phyloP scores from a whole-genome alignment of 92 coral and sea anemone genomes.

The Pocillopora grandis region DNA sequence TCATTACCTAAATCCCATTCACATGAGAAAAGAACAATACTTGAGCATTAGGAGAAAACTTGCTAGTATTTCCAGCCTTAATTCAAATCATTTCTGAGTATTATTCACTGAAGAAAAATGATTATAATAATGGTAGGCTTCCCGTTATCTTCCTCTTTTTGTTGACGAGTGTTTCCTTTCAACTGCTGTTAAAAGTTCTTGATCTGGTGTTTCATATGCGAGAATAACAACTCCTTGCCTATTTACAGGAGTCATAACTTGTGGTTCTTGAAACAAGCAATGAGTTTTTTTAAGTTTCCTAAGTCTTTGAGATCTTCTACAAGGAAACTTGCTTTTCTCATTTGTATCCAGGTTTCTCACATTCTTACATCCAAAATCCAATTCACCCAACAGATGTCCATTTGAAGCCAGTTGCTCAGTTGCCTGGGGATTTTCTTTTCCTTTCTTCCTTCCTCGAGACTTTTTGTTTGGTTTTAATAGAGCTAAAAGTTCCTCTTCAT shows the following conservation, averaged over 20 bases:
- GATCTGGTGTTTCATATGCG: conserved; percentile 42
- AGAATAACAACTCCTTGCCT: conserved; percentile 14
- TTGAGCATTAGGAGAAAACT: no score
- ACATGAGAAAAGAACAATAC: no score
- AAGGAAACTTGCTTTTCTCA: neutral
- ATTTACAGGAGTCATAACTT: conserved; percentile 19
- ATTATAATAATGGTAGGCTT: neutral
- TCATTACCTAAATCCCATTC: no score
- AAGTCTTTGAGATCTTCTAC: conserved; percentile 39
- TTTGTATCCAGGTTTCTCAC: neutral
- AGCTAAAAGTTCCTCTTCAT: conserved; percentile 18
- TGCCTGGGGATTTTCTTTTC: neutral
- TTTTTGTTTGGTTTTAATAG: conserved; percentile 36
- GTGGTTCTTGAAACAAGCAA: conserved; percentile 28
- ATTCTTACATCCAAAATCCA: conserved; percentile 15
- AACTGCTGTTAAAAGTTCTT: conserved; percentile 21
- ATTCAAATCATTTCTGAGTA: no score
- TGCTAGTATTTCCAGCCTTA: no score
- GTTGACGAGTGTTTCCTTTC: conserved; percentile 1
- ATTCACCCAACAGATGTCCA: neutral
- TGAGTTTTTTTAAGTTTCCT: conserved; percentile 29
- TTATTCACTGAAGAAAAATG: neutral
- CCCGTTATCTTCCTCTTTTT: neutral
- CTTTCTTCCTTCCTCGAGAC: conserved; percentile 17
- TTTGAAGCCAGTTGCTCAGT: neutral